A percentile compares a stretch with the other conserved stretches of the same genome.
Conservation (phyloP, 2,888 invertebrate genomes). For the Orchestes rusci region DNA sequence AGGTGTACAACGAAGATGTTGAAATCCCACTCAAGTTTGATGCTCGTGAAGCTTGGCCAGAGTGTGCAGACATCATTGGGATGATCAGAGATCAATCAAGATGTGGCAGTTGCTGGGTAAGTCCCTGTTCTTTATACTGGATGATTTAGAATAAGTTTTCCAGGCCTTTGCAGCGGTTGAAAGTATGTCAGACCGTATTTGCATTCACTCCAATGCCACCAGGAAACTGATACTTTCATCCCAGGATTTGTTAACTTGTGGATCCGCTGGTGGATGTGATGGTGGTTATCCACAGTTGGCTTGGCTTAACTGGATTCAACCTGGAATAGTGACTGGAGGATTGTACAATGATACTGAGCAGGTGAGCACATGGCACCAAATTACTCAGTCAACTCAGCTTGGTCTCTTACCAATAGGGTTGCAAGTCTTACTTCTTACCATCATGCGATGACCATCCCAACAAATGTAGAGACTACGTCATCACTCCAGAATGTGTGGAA, state of each 20-base stretch:
- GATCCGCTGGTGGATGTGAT: constrained; percentile 43
- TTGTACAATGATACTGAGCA: constrained; percentile 44
- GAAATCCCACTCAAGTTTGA: constrained; percentile 68
- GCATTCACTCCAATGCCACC: constrained; percentile 17
- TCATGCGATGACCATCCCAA: constrained; percentile 20
- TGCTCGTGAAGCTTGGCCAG: constrained; percentile 66
- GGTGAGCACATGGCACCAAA: no score
- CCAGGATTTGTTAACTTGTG: constrained; percentile 16
- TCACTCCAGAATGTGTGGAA: constrained; percentile 17
- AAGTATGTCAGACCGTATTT: constrained; percentile 55
- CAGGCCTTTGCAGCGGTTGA: constrained; percentile 79
- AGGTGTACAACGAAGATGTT: constrained; percentile 6
- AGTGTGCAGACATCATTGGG: no score
- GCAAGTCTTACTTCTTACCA: constrained; percentile 22
- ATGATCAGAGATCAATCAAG: no score
- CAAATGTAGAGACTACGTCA: constrained; percentile 18
- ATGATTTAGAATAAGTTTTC: no score
- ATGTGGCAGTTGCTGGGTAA: constrained; percentile 83
- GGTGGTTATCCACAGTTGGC: constrained; percentile 74
- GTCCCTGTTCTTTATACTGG: no score
- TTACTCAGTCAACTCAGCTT: no score
- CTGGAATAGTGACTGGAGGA: constrained; percentile 80
- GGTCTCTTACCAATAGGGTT: no score
- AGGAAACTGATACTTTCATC: constrained; percentile 14
- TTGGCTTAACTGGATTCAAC: constrained; percentile 74